Evolutionary conservation across 1,140 invertebrate species (phyloP).

Genomic region (Neodiprion fabricii): DNA sequence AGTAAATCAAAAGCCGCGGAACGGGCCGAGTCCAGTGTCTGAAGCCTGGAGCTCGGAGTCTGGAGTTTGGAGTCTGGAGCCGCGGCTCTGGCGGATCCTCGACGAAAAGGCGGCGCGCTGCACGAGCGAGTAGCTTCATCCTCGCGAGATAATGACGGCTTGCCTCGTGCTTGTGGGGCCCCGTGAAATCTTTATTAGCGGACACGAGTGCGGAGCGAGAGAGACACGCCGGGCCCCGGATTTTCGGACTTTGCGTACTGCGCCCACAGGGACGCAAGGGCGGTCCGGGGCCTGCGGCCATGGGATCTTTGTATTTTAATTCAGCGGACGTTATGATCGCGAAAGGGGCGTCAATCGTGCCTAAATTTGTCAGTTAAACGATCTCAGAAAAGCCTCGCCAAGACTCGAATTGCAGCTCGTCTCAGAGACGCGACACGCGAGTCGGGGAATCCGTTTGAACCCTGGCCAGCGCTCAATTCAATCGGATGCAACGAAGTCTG

Average conservation of each 20-base stretch:
- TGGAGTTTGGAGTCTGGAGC: too few species aligned
- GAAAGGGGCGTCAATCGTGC: not conserved
- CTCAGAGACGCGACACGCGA: too few species aligned
- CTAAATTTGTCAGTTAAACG: too few species aligned
- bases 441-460: too few species aligned
- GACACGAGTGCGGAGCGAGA: not conserved
- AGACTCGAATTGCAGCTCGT: not conserved
- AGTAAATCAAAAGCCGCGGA: constrained; percentile 7
- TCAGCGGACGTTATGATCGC: not conserved
- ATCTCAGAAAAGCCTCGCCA: not conserved
- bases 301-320: not conserved
- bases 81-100: not conserved
- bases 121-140: not conserved
- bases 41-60: not conserved
- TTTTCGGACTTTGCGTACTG: not conserved
- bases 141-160: not conserved
- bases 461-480: too few species aligned
- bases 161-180: not conserved
- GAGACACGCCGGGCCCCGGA: not conserved
- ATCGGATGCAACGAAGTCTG: too few species aligned
- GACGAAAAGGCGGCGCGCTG: not conserved
- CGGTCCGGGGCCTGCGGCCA: not conserved
- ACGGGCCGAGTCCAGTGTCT: not conserved
- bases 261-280: not conserved
- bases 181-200: constrained; percentile 7